A percentile compares a stretch with the other conserved stretches of the same genome.
These are phyloP conservation scores for Labeo calbasu DNA, from an alignment of 2,797 vertebrate species.

Conservation along the genomic window DNA sequence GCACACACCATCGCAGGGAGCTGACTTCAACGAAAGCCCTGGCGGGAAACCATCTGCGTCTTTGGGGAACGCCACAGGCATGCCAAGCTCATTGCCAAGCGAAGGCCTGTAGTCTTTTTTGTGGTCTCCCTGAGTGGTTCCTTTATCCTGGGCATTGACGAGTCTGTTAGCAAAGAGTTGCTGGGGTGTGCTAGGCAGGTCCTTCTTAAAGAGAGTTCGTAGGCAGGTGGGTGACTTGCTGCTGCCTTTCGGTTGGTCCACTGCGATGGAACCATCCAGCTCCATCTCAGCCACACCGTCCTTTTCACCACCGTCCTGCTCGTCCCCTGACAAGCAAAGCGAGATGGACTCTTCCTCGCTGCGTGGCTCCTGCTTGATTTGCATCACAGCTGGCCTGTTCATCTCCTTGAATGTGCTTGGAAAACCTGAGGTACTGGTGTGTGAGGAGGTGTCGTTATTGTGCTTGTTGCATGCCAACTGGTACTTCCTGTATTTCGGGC, in stretches of 20 bases:
- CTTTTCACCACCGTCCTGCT: conserved; percentile 85
- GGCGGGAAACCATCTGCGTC: conserved; percentile 85
- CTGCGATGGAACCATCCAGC: conserved; percentile 81
- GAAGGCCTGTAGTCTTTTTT: conserved; percentile 90
- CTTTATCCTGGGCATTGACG: conserved; percentile 90
- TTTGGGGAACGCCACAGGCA: conserved; percentile 87
- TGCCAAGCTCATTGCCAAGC: conserved; percentile 84
- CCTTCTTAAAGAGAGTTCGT: conserved; percentile 88
- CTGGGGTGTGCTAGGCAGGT: conserved; percentile 86
- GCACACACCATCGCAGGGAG: conserved; percentile 89
- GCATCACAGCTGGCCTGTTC: conserved; percentile 74
- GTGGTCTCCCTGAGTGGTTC: conserved; percentile 98
- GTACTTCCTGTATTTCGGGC: conserved; percentile 99
- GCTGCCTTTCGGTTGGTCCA: conserved; percentile 77
- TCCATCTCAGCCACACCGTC: conserved; percentile 88
- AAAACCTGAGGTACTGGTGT: conserved; percentile 99
- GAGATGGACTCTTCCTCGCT: conserved; percentile 89
- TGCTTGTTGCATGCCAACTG: conserved; percentile 98
- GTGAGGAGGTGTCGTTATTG: conserved; percentile 93
- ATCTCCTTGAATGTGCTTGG: conserved; percentile 94
- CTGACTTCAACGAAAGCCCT: conserved; percentile 87
- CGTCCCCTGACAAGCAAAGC: conserved; percentile 91
- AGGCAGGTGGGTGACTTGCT: conserved; percentile 88
- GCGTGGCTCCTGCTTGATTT: conserved; percentile 94
- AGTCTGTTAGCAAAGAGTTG: conserved; percentile 90